Conservation (phyloP, 2,113 vertebrate species). For the Carassius carassius region DNA sequence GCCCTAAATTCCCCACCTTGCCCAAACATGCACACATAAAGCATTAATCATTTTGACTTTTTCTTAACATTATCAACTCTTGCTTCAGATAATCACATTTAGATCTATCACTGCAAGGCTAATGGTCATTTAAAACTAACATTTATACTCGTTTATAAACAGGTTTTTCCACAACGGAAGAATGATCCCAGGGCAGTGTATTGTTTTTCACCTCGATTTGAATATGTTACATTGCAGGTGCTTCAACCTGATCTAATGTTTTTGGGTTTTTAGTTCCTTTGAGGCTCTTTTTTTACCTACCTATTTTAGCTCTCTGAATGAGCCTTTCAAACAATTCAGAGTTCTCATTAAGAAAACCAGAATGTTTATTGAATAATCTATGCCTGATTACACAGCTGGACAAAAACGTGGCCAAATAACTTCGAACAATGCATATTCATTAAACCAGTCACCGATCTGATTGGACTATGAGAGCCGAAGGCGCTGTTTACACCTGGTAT, state of each 20-base stretch:
- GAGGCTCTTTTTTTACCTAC: conserved; percentile 12
- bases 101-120: conserved; percentile 41
- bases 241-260: conserved; percentile 3
- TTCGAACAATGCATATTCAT: conserved; percentile 18
- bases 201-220: conserved; percentile 15
- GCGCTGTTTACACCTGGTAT: background rate
- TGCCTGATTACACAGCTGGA: conserved; percentile 34
- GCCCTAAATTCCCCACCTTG: conserved; percentile 7
- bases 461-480: conserved; percentile 1
- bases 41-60: conserved; percentile 27
- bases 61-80: conserved; percentile 35
- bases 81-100: conserved; percentile 47
- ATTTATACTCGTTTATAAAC: conserved; percentile 42
- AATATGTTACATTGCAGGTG: conserved; percentile 14
- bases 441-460: conserved; percentile 14
- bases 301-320: conserved; percentile 6
- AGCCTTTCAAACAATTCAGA: conserved; percentile 31
- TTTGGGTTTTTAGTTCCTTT: background rate
- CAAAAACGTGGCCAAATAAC: background rate
- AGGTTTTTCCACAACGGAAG: background rate
- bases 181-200: conserved; percentile 13
- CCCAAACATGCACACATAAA: conserved; percentile 33
- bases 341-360: conserved; percentile 6
- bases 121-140: conserved; percentile 46
- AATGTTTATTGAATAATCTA: conserved; percentile 38